A percentile compares a stretch with the other conserved stretches of the same genome.
Evolutionary conservation across 2,888 invertebrate species (phyloP).

Genomic region (Mesorhabditis sp.): DNA sequence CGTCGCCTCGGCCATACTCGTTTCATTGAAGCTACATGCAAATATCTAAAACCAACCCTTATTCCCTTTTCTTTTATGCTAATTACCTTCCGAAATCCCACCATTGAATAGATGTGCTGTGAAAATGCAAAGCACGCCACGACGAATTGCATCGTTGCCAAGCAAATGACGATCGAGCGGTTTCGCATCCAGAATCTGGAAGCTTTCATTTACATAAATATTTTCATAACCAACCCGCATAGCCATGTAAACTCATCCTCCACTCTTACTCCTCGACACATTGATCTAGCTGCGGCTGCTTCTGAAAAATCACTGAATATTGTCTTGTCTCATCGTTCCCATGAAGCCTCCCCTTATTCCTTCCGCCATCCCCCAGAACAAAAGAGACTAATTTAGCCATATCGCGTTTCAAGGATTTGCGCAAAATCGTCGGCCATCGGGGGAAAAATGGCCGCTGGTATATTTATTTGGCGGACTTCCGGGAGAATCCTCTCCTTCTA

Average conservation of each 20-base stretch:
- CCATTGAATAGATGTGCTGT: slow-evolving; percentile 45
- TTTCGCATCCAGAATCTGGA: slow-evolving; percentile 28
- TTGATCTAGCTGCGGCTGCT: slow-evolving; percentile 9
- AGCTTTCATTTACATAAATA: not conserved
- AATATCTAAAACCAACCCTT: slow-evolving; percentile 32
- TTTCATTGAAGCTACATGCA: slow-evolving; percentile 43
- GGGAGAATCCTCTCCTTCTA: too few relatives aligned
- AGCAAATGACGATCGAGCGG: slow-evolving; percentile 26
- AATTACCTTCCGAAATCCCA: slow-evolving; percentile 31
- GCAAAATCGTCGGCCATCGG: too few relatives aligned
- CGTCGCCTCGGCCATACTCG: slow-evolving; percentile 26
- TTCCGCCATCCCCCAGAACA: too few relatives aligned
- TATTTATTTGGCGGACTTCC: too few relatives aligned
- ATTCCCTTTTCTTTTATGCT: not conserved
- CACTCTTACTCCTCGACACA: slow-evolving; percentile 27
- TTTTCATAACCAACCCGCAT: slow-evolving; percentile 15
- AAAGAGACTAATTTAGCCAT: too few relatives aligned
- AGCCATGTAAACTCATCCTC: slow-evolving; percentile 38
- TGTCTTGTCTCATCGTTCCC: too few relatives aligned
- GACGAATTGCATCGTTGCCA: slow-evolving; percentile 39
- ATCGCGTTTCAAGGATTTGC: too few relatives aligned
- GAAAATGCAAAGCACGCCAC: slow-evolving; percentile 41
- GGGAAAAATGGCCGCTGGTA: too few relatives aligned
- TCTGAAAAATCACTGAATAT: not conserved
- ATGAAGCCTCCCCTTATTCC: too few relatives aligned